These are phyloP conservation scores for Elanus axillaris DNA, from an alignment of 2,113 vertebrate genomes.

Conservation along the genomic window DNA sequence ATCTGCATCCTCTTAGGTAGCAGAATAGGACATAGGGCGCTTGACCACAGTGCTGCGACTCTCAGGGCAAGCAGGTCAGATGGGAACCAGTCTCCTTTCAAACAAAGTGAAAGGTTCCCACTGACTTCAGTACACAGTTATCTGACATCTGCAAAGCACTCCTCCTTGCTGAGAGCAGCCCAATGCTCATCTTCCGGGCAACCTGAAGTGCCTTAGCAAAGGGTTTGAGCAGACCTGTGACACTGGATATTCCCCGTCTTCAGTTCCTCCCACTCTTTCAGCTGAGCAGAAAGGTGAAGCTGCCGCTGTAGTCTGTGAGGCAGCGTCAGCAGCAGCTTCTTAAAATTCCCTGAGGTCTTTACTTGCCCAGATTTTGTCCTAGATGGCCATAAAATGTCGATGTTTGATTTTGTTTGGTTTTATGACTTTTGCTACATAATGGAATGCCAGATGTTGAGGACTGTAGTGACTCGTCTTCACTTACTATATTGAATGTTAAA, in stretches of 20 bases:
- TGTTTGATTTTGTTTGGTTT: neutral
- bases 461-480: neutral
- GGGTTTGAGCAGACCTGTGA: accelerated
- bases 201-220: neutral
- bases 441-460: neutral
- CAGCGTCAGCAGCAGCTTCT: neutral
- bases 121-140: accelerated
- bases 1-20: neutral
- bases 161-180: neutral
- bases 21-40: neutral
- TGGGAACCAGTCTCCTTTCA: neutral
- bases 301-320: neutral
- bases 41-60: neutral
- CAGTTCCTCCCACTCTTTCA: neutral
- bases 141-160: neutral
- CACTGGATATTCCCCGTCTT: neutral
- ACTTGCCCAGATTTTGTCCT: neutral
- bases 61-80: too few relatives aligned
- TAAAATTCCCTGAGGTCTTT: neutral
- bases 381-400: neutral
- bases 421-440: neutral
- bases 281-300: neutral
- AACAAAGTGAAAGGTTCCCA: accelerated
- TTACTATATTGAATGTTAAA: neutral
- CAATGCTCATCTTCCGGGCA: neutral